Percentiles rank a stretch among this genome's conserved stretches.
Evolutionary conservation across 2,797 vertebrate genomes (phyloP).

Genomic region (Percopsis omiscomaycus): DNA sequence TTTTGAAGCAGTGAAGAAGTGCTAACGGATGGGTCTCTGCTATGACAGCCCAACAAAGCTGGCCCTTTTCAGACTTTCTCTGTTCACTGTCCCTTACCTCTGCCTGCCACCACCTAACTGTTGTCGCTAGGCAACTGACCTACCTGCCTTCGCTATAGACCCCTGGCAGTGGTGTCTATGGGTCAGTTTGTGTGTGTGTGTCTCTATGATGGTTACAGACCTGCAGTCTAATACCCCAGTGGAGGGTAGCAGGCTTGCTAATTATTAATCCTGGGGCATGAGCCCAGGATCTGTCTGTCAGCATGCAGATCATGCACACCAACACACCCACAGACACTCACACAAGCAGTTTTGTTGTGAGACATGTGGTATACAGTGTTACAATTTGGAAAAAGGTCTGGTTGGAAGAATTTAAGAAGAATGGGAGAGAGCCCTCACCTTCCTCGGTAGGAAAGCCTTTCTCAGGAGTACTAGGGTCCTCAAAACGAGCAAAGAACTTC

Average conservation of each 20-base stretch:
- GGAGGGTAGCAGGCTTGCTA: conserved; percentile 74
- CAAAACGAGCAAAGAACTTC: conserved; percentile 71
- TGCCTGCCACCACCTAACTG: conserved; percentile 35
- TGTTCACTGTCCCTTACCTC: conserved; percentile 49
- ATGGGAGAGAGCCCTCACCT: conserved; percentile 63
- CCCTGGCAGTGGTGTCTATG: conserved; percentile 36
- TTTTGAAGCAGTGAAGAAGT: conserved; percentile 54
- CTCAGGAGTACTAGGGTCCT: conserved; percentile 70
- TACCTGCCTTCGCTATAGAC: conserved; percentile 42
- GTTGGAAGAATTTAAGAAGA: conserved; percentile 1
- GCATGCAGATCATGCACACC: conserved; percentile 57
- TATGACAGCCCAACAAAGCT: conserved; percentile 68
- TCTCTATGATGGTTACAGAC: conserved; percentile 46
- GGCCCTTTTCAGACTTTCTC: conserved; percentile 60
- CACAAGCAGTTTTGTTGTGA: conserved; percentile 13
- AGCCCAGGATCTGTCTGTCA: conserved; percentile 71
- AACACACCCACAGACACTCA: conserved; percentile 15
- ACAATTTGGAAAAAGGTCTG: too few relatives aligned
- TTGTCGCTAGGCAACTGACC: conserved; percentile 71
- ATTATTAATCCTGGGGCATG: conserved; percentile 79
- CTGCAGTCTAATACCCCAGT: conserved; percentile 72
- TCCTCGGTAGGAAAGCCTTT: conserved; percentile 60
- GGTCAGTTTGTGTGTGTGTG: conserved; percentile 20
- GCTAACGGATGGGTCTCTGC: conserved; percentile 57
- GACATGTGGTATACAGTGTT: too few relatives aligned